Conservation (phyloP, 2,888 invertebrate species). For the Sialis fuliginosa region DNA sequence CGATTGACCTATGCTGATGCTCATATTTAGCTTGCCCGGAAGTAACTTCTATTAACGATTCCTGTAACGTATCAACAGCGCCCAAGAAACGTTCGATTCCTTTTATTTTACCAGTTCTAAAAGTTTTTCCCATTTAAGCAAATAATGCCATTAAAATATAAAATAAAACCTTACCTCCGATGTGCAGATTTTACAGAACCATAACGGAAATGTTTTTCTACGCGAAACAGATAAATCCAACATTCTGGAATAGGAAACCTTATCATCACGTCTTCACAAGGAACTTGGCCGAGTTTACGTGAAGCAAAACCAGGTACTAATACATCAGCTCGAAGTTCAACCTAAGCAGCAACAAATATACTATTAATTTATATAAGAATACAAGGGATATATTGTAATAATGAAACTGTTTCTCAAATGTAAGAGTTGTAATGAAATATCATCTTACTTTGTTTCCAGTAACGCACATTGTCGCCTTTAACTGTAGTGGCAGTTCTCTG, state of each 20-base stretch:
- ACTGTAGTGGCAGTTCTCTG: constrained; percentile 88
- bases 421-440: not conserved
- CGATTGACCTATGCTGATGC: constrained; percentile 91
- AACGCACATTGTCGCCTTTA: constrained; percentile 78
- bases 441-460: constrained; percentile 57
- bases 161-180: constrained; percentile 27
- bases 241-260: constrained; percentile 96
- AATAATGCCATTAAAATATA: not conserved
- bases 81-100: constrained; percentile 85
- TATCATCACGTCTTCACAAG: constrained; percentile 93
- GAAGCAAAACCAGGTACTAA: constrained; percentile 95
- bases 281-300: constrained; percentile 85
- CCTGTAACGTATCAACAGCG: constrained; percentile 76
- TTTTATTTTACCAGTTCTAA: constrained; percentile 73
- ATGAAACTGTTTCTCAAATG: too few relatives aligned
- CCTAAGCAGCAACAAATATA: constrained; percentile 27
- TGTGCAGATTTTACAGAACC: constrained; percentile 93
- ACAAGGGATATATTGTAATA: not conserved
- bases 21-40: constrained; percentile 97
- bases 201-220: constrained; percentile 94
- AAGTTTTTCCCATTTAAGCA: constrained; percentile 7
- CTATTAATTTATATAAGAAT: not conserved
- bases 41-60: constrained; percentile 87
- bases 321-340: constrained; percentile 88
- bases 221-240: constrained; percentile 98